Conservation (phyloP, 2,113 vertebrate genomes). For the Muntiacus muntjak region DNA sequence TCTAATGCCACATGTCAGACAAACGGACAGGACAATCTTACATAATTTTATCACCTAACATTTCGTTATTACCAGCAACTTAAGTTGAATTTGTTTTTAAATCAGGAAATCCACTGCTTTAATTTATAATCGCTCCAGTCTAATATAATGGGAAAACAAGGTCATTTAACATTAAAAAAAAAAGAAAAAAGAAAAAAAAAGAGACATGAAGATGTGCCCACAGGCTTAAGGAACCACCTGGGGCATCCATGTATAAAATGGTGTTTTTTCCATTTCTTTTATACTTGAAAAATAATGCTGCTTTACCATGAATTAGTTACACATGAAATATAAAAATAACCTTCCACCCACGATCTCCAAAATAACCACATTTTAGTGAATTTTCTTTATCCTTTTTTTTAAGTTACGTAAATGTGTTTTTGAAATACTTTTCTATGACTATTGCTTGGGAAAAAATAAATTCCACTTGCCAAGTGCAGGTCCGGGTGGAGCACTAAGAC, state of each 20-base stretch:
- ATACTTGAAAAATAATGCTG: background rate
- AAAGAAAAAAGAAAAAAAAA: fast-evolving
- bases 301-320: too few species aligned
- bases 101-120: background rate
- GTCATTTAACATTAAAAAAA: background rate
- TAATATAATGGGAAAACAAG: background rate
- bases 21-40: background rate
- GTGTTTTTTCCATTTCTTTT: background rate
- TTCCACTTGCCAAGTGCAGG: background rate
- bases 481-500: background rate
- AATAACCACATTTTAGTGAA: background rate
- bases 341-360: background rate
- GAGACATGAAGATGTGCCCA: background rate
- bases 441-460: background rate
- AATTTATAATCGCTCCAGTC: background rate
- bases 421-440: background rate
- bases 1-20: background rate
- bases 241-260: fast-evolving
- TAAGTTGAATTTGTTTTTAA: background rate
- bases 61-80: background rate
- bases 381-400: background rate
- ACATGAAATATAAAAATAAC: background rate
- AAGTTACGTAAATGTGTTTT: background rate
- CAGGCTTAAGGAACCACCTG: fast-evolving
- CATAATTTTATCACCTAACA: background rate